phyloP scores from a whole-genome alignment of 2,888 invertebrate species.

The Rotaria magnacalcarata region DNA sequence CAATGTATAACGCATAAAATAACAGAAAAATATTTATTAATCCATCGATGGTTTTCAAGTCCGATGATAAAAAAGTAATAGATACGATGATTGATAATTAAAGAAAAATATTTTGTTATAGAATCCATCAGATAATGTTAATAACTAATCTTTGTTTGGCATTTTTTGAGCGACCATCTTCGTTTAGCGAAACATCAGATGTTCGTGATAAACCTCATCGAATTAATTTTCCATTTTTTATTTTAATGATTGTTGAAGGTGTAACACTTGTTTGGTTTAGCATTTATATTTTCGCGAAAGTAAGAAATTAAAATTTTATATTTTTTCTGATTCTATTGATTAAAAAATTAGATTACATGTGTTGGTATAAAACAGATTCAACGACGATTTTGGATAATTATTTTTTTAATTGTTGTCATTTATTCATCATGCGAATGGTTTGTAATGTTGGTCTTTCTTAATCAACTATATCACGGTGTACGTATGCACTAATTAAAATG shows the following conservation, averaged over 20 bases:
- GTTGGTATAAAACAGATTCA: background rate
- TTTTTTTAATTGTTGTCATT: background rate
- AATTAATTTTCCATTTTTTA: background rate
- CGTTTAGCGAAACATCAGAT: background rate
- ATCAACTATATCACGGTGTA: background rate
- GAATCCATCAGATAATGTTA: background rate
- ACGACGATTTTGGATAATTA: background rate
- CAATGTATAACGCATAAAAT: background rate
- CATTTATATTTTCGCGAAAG: background rate
- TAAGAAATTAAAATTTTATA: background rate
- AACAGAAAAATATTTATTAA: background rate
- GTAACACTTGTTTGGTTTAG: background rate
- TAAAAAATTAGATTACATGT: background rate
- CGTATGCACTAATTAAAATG: background rate
- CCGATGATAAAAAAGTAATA: background rate
- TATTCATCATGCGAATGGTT: constrained; percentile 8
- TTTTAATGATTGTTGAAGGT: background rate
- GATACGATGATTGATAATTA: too few species aligned
- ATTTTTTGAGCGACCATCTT: background rate
- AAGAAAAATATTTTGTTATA: background rate
- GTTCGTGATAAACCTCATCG: background rate
- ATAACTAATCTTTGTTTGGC: background rate
- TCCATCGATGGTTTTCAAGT: background rate
- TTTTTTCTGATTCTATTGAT: background rate
- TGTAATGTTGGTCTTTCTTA: background rate